Evolutionary conservation across 1,140 invertebrate genomes (phyloP).

Genomic region (Drosophila littoralis): DNA sequence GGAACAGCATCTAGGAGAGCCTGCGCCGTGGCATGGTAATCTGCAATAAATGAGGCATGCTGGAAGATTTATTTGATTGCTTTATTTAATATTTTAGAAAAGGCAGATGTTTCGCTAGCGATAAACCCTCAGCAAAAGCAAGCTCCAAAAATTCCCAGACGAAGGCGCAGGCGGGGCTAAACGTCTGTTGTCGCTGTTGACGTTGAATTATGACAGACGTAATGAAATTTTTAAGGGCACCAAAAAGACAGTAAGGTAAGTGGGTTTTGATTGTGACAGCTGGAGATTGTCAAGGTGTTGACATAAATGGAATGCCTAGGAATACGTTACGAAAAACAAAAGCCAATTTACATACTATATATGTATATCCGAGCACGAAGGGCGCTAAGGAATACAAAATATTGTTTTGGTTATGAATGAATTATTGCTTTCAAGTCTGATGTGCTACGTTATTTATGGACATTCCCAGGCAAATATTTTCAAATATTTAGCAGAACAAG

Average conservation of each 20-base stretch:
- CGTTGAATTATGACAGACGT: slow-evolving; percentile 74
- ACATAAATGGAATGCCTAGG: slow-evolving; percentile 15
- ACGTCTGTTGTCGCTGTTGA: slow-evolving; percentile 42
- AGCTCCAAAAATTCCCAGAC: slow-evolving; percentile 23
- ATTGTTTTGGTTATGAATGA: slow-evolving; percentile 3
- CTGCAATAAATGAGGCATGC: slow-evolving; percentile 84
- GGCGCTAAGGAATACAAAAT: not conserved
- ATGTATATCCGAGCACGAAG: not conserved
- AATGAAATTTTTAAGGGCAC: slow-evolving; percentile 64
- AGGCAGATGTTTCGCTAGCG: slow-evolving; percentile 72
- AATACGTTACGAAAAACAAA: not conserved
- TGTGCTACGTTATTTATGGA: slow-evolving; percentile 1
- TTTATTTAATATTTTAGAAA: slow-evolving; percentile 82
- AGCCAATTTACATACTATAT: slow-evolving; percentile 12
- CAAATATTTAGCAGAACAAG: no score
- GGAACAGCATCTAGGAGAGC: not conserved
- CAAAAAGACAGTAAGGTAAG: slow-evolving; percentile 35
- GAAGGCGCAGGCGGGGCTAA: not conserved
- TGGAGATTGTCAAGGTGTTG: slow-evolving; percentile 31
- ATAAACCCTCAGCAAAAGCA: slow-evolving; percentile 31
- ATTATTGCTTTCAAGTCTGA: not conserved
- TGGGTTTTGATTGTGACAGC: slow-evolving; percentile 30
- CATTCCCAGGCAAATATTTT: not conserved
- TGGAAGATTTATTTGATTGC: slow-evolving; percentile 84
- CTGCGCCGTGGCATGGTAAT: slow-evolving; percentile 62